Evolutionary conservation across 1,140 invertebrate species (phyloP), one percentile per base, ranked within the genome.

Genomic region (Amyelois transitella): DNA sequence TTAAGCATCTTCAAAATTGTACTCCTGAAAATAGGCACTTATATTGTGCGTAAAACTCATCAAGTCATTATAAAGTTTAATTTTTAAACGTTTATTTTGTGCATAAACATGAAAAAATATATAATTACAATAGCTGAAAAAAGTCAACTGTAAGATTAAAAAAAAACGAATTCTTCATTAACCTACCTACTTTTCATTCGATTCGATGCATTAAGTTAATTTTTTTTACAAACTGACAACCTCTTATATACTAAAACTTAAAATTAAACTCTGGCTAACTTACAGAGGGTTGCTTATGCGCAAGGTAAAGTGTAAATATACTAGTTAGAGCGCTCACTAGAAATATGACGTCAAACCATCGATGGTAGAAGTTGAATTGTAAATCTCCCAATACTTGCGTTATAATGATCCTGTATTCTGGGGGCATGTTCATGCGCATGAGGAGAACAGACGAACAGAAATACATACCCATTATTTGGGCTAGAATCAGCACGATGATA

Each of bases 341-440:
- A 87, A 99, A 99, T 84, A 99, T 99, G 0, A 99, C 98, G 89
- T 99, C 99, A 89, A 99, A 99, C 99, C 99, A 99, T 49, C 99
- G 92, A 88, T 99, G 99, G 84, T 99, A 99, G 90, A 99, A 99
- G 82, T 98, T 99, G 74, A 99, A 99, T 83, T 99, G 98, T 53
- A 99, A 88, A 82, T 99, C 98, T 6, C 98, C 98, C 0, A 99
- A 88, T 0, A 99, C 98, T 91, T 99, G 95, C 0, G 98, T 99
- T 56, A 99, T 98, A 58, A 99, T 99, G 38, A 94, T 94, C 19
- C 98, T 91, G 83, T 99, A 99, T 86, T 99, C 97, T 0, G 94
- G 92, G 6, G 99, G 99, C 97, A 99, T 99, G 85, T 99, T 99
- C 98, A 99, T 99, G 47, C 99, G 89, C 93, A 99, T 98, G 22